Evolutionary conservation across 2,888 invertebrate species (phyloP), one percentile per base, ranked within the genome.

Genomic region (Spisula solida): DNA sequence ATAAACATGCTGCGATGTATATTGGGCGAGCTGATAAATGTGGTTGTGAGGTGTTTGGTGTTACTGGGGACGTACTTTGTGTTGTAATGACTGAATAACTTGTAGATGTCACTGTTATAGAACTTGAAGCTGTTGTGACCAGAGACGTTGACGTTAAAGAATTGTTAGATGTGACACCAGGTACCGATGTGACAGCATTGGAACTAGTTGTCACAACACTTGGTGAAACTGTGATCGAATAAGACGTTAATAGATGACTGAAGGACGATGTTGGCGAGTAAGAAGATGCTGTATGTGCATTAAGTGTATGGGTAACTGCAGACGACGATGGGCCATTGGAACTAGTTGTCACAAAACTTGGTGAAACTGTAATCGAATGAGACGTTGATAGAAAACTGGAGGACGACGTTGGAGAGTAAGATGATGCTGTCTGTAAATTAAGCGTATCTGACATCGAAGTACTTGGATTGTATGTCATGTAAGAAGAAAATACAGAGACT

Each of bases 1-100:
- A 87, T 25, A 87, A 25, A 60, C 87, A 87, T 6, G 87, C 82
- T 56, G 34, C 31, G 18, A 87, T 87, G 60, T 60, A 87, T 25
- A 87, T 83, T 12, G 82, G 87, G 1, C 41, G 56, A 25, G 66
- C 85, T 14, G 31, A 25, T 31, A 12, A 12, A 14, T 41, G n/a
- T 47, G 25, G 4, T 25, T 18, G 14, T 25, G 81, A n/a, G 6
- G 34, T 80, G 12, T 34, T 12, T 10, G 56, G 56, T 20, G 56
- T 12, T 4, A 34, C 56, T 29, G 41, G 78, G 0, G 47, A n/a
- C 5, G 70, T 20, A 31, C 29, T 25, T 18, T 5, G n/a, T 51
- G 29, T 81, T 86, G 86, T 47, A n/a, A 20, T 34, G 2, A 66
- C 51, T 5, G 82, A 14, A 0, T n/a, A n/a, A n/a, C n/a, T n/a